Percentiles rank a stretch among this genome's conserved stretches.
Evolutionary conservation across 2,113 vertebrate species (phyloP).

Genomic region (Glaucidium brasilianum): DNA sequence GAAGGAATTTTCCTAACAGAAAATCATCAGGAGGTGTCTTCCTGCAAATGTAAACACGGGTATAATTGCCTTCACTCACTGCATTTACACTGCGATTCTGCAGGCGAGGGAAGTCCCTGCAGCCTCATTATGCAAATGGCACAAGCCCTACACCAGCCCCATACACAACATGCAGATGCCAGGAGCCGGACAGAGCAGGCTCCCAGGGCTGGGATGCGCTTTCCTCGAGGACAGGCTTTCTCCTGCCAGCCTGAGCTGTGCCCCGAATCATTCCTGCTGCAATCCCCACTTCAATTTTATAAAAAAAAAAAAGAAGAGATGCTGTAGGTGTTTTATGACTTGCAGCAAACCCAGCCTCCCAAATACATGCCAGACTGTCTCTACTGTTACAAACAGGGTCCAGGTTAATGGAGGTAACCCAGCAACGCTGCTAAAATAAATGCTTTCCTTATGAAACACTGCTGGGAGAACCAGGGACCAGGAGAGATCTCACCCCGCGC

Average conservation of each 20-base stretch:
- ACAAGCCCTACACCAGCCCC: background rate
- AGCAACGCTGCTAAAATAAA: background rate
- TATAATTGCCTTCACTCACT: slow-evolving; percentile 37
- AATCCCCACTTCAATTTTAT: background rate
- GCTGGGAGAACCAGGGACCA: background rate
- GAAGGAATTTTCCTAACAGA: background rate
- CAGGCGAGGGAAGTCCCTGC: background rate
- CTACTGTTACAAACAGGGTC: background rate
- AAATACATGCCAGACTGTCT: background rate
- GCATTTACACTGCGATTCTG: background rate
- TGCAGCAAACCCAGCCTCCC: background rate
- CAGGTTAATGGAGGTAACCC: background rate
- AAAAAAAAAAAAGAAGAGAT: background rate
- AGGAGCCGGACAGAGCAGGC: background rate
- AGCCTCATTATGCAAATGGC: slow-evolving; percentile 61
- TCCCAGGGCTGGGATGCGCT: slow-evolving; percentile 51
- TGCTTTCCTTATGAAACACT: background rate
- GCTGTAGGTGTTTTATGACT: background rate
- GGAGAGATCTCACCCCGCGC: background rate
- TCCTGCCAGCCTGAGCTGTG: background rate
- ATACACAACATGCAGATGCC: slow-evolving; percentile 45
- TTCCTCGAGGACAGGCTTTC: slow-evolving; percentile 2
- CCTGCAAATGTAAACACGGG: slow-evolving; percentile 17
- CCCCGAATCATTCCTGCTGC: background rate
- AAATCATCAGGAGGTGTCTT: slow-evolving; percentile 25